A percentile compares a stretch with the other conserved stretches of the same genome.
Conservation (phyloP, 1,140 invertebrate species). For the Drosophila tristis region DNA sequence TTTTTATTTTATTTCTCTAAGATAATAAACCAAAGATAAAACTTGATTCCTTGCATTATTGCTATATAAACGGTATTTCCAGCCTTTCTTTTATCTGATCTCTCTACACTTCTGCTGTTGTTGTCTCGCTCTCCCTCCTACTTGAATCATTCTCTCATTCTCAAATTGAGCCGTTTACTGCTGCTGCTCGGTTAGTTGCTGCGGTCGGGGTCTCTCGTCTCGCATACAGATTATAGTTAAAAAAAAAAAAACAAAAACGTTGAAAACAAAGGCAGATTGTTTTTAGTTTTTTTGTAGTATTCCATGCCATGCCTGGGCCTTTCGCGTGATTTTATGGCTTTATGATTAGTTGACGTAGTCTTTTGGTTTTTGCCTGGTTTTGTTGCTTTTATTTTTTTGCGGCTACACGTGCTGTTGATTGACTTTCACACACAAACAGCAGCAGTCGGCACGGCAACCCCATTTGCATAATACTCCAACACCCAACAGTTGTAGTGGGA, state of each 20-base stretch:
- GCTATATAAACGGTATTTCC: too few relatives aligned
- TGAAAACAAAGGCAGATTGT: conserved; percentile 38
- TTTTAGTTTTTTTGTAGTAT: conserved; percentile 47
- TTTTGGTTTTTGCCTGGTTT: conserved; percentile 30
- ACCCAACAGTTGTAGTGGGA: background rate
- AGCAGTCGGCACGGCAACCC: conserved; percentile 3
- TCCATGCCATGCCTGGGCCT: conserved; percentile 18
- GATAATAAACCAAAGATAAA: too few relatives aligned
- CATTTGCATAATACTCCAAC: conserved; percentile 31
- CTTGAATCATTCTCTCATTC: conserved; percentile 11
- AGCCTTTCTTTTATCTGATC: too few relatives aligned
- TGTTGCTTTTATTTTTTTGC: conserved; percentile 25
- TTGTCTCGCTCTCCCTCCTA: background rate
- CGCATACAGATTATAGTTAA: conserved; percentile 8
- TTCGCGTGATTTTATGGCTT: conserved; percentile 38
- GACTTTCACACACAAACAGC: conserved; percentile 72
- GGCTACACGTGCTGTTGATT: conserved; percentile 80
- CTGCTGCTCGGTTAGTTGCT: too few relatives aligned
- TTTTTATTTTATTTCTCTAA: too few relatives aligned
- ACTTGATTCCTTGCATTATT: too few relatives aligned
- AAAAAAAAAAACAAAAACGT: conserved; percentile 17
- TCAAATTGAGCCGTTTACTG: conserved; percentile 15
- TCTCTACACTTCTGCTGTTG: background rate
- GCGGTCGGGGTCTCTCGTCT: background rate
- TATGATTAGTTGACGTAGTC: conserved; percentile 54